These are phyloP conservation scores for Tetragonula carbonaria DNA, from an alignment of 2,888 invertebrate genomes.

Conservation along the genomic window DNA sequence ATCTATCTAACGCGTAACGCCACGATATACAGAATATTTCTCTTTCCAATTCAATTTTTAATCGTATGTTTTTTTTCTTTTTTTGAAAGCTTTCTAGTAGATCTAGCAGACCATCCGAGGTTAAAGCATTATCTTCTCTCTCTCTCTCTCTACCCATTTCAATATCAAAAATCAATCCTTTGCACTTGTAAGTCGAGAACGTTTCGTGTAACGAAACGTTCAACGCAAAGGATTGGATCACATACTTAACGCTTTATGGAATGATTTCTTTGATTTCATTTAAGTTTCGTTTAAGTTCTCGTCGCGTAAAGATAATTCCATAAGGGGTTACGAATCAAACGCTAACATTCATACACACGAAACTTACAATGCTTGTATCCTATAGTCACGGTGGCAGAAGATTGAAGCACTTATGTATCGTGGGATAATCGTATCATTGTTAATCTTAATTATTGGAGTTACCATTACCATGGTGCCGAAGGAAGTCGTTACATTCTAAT, in stretches of 20 bases:
- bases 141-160: no score
- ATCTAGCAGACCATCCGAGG: constrained; percentile 21
- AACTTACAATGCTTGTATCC: constrained; percentile 69
- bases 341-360: constrained; percentile 39
- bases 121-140: not conserved
- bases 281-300: not conserved
- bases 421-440: constrained; percentile 78
- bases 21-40: not conserved
- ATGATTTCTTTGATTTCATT: not conserved
- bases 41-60: constrained; percentile 20
- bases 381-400: constrained; percentile 79
- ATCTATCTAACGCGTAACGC: not conserved
- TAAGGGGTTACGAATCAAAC: constrained; percentile 34
- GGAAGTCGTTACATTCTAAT: constrained; percentile 69
- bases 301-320: not conserved
- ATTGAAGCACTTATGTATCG: constrained; percentile 76
- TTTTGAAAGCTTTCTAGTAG: constrained; percentile 32
- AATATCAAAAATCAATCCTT: constrained; percentile 24
- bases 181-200: not conserved
- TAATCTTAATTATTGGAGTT: constrained; percentile 78
- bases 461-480: constrained; percentile 72
- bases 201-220: not conserved
- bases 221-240: constrained; percentile 36
- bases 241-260: constrained; percentile 41
- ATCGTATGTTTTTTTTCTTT: not conserved